Evolutionary conservation across 2,113 vertebrate genomes (phyloP), one percentile per base, ranked within the genome.

Genomic region (Etheostoma cragini): DNA sequence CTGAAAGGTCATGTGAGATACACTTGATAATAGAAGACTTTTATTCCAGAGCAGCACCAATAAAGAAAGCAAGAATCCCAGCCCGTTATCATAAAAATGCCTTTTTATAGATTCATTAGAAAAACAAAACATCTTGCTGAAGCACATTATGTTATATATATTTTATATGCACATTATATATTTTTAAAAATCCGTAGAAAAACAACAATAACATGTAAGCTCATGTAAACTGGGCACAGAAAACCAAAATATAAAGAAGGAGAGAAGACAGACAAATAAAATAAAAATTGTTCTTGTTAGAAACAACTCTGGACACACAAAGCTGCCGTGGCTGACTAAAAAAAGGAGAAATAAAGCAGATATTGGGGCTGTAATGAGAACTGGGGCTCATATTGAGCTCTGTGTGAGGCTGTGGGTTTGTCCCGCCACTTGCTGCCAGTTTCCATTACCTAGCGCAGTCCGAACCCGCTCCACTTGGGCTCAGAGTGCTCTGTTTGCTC

Each of bases 401-500:
- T n/a, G 80, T 64, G 84, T 76, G 86, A 71, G 80, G 77, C 74
- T 83, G 47, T 62, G 71, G 74, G 77, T 88, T 83, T 79, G 88
- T 88, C 83, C 74, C 8, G 38, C 73, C 15, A 67, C 73, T 67
- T 5, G 71, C 81, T 86, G 91, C 91, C 91, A 90, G 85, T 86
- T 92, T 91, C 88, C 91, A 92, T 91, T 88, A 89, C 87, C 72
- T 52, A 76, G 26, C 74, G 66, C 80, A 42, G 84, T 83, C 84
- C 56, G 14, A 77, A 80, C 82, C 54, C 1, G 12, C 82, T 87
- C 78, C 77, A 61, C 79, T 87, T 45, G 83, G 77, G 71, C 69
- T 73, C 11, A 17, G 54, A 82, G 69, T 26, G 76, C 66, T 83
- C 80, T 71, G 85, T 84, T 84, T 66, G 72, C 83, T 83, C 81